Evolutionary conservation across 2,888 invertebrate genomes (phyloP).

Genomic region (Carabus problematicus): DNA sequence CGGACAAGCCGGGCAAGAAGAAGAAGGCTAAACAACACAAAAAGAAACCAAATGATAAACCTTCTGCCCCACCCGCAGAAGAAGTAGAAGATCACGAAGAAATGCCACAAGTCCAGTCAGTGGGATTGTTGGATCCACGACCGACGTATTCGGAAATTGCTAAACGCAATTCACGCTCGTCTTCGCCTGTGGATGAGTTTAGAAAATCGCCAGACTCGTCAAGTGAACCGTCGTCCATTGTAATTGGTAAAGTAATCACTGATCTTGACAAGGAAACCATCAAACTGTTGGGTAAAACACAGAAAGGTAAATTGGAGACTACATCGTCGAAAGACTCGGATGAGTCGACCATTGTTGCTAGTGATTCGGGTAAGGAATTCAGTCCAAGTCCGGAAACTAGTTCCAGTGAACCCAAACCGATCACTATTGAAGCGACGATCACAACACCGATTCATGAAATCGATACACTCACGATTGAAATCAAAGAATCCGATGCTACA

Average conservation of each 20-base stretch:
- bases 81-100: slow-evolving; percentile 48
- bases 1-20: slow-evolving; percentile 45
- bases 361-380: slow-evolving; percentile 31
- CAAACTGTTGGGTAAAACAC: slow-evolving; percentile 31
- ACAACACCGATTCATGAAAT: slow-evolving; percentile 30
- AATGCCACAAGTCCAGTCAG: slow-evolving; percentile 30
- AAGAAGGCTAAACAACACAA: slow-evolving; percentile 40
- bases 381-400: slow-evolving; percentile 28
- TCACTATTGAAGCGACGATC: slow-evolving; percentile 51
- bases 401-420: slow-evolving; percentile 45
- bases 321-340: slow-evolving; percentile 30
- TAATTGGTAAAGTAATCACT: slow-evolving; percentile 52
- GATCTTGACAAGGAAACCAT: slow-evolving; percentile 51
- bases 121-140: slow-evolving; percentile 49
- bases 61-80: slow-evolving; percentile 10
- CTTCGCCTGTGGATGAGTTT: slow-evolving; percentile 48
- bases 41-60: slow-evolving; percentile 45
- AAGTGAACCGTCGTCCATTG: slow-evolving; percentile 47
- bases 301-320: slow-evolving; percentile 5
- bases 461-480: slow-evolving; percentile 41
- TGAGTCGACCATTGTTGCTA: slow-evolving; percentile 32
- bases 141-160: slow-evolving; percentile 54
- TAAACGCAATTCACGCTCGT: slow-evolving; percentile 51
- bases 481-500: slow-evolving; percentile 29
- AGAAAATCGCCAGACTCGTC: slow-evolving; percentile 42